A percentile compares a stretch with the other conserved stretches of the same genome.
Conservation (phyloP, 2,797 vertebrate genomes). For the Hyperoplus immaculatus region DNA sequence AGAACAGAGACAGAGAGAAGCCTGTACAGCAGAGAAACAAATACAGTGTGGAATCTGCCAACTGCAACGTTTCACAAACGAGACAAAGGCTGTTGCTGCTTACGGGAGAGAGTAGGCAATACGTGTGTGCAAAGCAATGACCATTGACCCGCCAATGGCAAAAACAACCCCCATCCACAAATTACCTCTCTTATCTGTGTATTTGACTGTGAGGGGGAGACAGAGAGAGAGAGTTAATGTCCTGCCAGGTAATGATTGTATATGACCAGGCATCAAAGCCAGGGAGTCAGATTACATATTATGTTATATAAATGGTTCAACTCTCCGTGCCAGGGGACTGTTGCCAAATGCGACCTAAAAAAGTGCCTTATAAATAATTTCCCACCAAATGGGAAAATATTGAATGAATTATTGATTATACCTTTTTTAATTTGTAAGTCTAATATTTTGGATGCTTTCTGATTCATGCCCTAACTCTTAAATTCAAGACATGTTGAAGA, state of each 20-base stretch:
- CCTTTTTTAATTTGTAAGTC: not conserved
- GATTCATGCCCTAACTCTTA: not conserved
- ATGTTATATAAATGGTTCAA: slow-evolving; percentile 13
- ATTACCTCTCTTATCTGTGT: slow-evolving; percentile 73
- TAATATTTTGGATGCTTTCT: not conserved
- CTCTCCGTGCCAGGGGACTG: not conserved
- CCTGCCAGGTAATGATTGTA: slow-evolving; percentile 62
- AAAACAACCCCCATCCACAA: slow-evolving; percentile 74
- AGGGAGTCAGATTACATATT: slow-evolving; percentile 46
- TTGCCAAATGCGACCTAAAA: slow-evolving; percentile 3
- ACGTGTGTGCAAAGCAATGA: slow-evolving; percentile 59
- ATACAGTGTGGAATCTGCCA: slow-evolving; percentile 76
- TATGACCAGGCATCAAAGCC: slow-evolving; percentile 55
- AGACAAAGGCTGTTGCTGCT: slow-evolving; percentile 71
- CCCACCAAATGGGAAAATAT: slow-evolving; percentile 27
- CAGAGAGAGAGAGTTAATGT: slow-evolving; percentile 44
- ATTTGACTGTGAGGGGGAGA: slow-evolving; percentile 43
- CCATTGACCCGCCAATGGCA: slow-evolving; percentile 71
- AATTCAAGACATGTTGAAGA: slow-evolving; percentile 8
- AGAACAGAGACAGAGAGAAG: slow-evolving; percentile 9
- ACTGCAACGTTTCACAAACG: slow-evolving; percentile 56
- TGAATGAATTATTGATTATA: slow-evolving; percentile 1
- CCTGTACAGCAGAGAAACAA: slow-evolving; percentile 62
- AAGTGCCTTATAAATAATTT: slow-evolving; percentile 7
- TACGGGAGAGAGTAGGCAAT: slow-evolving; percentile 47